phyloP scores from a whole-genome alignment of 2,113 vertebrate genomes.

The Brienomyrus brachyistius region DNA sequence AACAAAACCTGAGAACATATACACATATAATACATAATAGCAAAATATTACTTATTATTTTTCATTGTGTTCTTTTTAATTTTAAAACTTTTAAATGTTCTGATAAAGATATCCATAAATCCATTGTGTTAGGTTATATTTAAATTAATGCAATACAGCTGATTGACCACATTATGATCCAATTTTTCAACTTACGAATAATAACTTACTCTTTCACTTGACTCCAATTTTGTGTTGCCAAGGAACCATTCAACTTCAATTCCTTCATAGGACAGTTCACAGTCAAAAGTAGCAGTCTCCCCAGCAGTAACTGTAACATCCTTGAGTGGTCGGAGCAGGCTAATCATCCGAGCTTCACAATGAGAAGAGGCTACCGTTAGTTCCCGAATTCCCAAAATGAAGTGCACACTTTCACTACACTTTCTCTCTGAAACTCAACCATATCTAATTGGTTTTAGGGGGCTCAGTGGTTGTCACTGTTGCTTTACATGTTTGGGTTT shows the following conservation, averaged over 20 bases:
- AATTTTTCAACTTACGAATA: neutral
- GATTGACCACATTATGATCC: neutral
- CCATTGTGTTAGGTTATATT: neutral
- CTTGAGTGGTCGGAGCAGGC: constrained; percentile 75
- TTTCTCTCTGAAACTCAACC: constrained; percentile 53
- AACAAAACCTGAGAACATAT: neutral
- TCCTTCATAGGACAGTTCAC: constrained; percentile 90
- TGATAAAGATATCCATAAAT: neutral
- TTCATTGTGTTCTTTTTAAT: neutral
- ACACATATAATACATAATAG: neutral
- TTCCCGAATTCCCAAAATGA: constrained; percentile 42
- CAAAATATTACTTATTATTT: neutral
- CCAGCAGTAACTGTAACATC: constrained; percentile 90
- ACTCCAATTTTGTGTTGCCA: constrained; percentile 79
- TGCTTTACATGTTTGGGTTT: neutral
- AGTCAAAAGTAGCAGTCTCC: constrained; percentile 92
- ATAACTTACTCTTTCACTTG: constrained; percentile 81
- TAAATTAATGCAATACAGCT: neutral
- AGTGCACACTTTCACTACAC: constrained; percentile 54
- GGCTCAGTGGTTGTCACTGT: neutral
- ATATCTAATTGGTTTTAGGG: neutral
- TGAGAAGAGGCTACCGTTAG: constrained; percentile 60
- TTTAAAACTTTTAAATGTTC: neutral
- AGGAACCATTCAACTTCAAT: constrained; percentile 92
- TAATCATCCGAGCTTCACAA: constrained; percentile 84